phyloP scores from a whole-genome alignment of 2,113 vertebrate species.

The Archilochus colubris region DNA sequence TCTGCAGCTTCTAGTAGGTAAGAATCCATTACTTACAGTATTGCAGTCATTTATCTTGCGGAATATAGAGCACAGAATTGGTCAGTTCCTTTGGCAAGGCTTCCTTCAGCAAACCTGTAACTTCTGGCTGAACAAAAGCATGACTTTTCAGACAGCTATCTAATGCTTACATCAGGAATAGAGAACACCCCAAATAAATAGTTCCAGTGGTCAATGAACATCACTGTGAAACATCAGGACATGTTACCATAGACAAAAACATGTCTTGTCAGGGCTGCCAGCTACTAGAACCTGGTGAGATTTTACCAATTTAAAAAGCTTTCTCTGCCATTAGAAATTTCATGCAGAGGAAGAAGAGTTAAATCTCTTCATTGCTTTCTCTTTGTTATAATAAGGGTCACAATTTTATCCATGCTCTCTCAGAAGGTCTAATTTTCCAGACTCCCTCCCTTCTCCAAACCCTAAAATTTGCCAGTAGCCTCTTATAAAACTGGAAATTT shows the following conservation, averaged over 20 bases:
- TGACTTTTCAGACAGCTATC: not conserved
- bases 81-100: not conserved
- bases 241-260: not conserved
- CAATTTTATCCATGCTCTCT: not conserved
- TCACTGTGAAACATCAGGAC: not conserved
- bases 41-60: not conserved
- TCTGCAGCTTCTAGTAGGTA: not conserved
- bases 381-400: not conserved
- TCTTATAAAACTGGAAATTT: not conserved
- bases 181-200: not conserved
- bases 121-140: not conserved
- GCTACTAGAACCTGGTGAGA: not conserved
- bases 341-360: not conserved
- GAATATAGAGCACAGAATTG: not conserved
- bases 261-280: not conserved
- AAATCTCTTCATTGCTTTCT: not conserved
- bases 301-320: not conserved
- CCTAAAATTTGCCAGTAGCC: not conserved
- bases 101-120: not conserved
- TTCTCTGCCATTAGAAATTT: not conserved
- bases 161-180: not conserved
- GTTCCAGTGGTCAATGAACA: not conserved
- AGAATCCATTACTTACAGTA: not conserved
- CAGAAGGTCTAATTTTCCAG: not conserved
- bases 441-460: not conserved